Base-by-base conservation (phyloP, 2,113 vertebrate genomes). In the Glaucidium brasilianum region DNA sequence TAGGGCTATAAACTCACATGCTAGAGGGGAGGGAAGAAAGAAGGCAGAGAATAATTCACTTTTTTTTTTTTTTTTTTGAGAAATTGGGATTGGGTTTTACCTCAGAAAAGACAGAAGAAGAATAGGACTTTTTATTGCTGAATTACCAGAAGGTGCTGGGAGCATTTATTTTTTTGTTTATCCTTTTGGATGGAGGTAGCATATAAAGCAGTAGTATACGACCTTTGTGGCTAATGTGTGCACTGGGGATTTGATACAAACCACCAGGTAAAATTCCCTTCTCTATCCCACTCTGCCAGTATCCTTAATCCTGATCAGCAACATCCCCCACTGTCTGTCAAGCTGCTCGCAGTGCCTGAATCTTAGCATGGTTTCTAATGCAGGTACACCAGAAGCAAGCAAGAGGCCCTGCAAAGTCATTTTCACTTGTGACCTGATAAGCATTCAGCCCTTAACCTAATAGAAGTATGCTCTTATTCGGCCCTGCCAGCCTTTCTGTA, bases 1-100 rank as follows among this genome's bases (percentile, higher is more conserved):
- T 88, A 56, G 78, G 93, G 93, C 93, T 96, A 90, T 90, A 91
- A 95, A 94, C 66, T 94, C 45, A 0, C n/a, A 1, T 94, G 91
- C 92, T 94, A 76, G 84, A 76, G 78, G 85, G 78, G 78, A 90
- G 82, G 78, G 85, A 88, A 89, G 63, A 67, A 88, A 29, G 69
- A 76, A 85, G 66, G 75, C 59, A 63, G 81, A 94, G 50, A 96
- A 92, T 74, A n/a, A n/a, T n/a, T n/a, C n/a, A n/a, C n/a, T n/a
- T n/a, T 25, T 21, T 21, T 63, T 37, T 49, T 59, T 74, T 71
- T 59, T 60, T 62, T 62, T 47, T 21, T 53, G 45, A 35, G 14
- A 19, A n/a, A n/a, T n/a, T n/a, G 55, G 77, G 21, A 50, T 62
- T 64, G 34, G 15, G 10, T 77, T 29, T 93, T 74, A 34, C 71